phyloP scores from a whole-genome alignment of 2,888 invertebrate species.

The Lepidochitona cinerea region DNA sequence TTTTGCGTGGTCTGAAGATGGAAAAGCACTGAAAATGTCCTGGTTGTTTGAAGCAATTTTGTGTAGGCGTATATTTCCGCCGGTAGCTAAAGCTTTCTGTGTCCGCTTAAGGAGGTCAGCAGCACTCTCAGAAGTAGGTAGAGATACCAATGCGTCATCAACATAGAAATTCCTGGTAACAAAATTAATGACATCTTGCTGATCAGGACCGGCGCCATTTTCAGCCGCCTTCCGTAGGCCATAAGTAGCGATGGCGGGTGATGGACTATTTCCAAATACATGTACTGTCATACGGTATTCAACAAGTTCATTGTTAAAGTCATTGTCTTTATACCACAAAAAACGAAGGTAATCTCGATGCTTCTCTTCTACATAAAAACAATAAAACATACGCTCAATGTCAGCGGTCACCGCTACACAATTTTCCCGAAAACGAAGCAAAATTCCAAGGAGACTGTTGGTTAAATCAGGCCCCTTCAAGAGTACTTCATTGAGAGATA shows the following conservation, averaged over 20 bases:
- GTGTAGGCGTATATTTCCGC: conserved; percentile 15
- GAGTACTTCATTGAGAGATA: conserved; percentile 25
- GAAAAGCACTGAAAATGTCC: conserved; percentile 15
- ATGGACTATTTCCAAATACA: conserved; percentile 23
- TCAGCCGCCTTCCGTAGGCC: conserved; percentile 13
- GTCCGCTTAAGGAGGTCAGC: conserved; percentile 11
- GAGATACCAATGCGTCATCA: conserved; percentile 16
- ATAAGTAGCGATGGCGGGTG: conserved; percentile 16
- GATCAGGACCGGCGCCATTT: neutral
- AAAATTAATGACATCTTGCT: conserved; percentile 10
- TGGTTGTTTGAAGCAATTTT: conserved; percentile 17
- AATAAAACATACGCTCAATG: conserved; percentile 27
- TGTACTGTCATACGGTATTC: conserved; percentile 17
- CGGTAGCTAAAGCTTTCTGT: neutral
- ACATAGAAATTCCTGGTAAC: conserved; percentile 20
- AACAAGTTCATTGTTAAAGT: conserved; percentile 12
- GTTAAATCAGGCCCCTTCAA: conserved; percentile 31
- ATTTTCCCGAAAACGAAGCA: conserved; percentile 30
- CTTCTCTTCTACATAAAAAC: conserved; percentile 14
- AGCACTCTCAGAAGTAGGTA: neutral
- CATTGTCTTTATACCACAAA: conserved; percentile 21
- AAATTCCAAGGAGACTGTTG: conserved; percentile 28
- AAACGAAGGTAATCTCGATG: conserved; percentile 21
- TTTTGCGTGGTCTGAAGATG: neutral
- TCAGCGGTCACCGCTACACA: conserved; percentile 23